phyloP scores from a whole-genome alignment of 2,888 invertebrate genomes.

The Teleiodes luculella region DNA sequence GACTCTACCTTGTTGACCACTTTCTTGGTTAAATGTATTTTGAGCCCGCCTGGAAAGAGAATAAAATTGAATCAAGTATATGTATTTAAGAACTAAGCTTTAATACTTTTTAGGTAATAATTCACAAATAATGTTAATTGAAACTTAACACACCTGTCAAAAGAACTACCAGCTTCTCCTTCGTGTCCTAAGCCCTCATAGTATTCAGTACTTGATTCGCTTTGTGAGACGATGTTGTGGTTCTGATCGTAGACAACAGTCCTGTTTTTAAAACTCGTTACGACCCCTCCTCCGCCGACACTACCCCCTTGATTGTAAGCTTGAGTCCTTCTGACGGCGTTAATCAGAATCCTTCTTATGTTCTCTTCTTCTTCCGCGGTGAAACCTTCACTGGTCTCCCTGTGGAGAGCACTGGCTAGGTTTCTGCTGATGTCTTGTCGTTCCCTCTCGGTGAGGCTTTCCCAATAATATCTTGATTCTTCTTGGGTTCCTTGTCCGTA shows the following conservation, averaged over 20 bases:
- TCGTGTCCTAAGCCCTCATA: constrained; percentile 57
- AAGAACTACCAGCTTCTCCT: constrained; percentile 68
- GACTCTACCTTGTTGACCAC: constrained; percentile 31
- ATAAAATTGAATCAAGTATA: not conserved
- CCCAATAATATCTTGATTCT: constrained; percentile 13
- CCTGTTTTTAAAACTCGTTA: constrained; percentile 52
- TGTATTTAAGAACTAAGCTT: no score
- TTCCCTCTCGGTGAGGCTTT: constrained; percentile 20
- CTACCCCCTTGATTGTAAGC: constrained; percentile 21
- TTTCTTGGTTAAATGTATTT: constrained; percentile 25
- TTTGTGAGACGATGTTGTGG: constrained; percentile 65
- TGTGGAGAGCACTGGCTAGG: not conserved
- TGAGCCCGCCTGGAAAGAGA: not conserved
- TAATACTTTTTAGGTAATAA: no score
- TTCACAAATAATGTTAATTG: no score
- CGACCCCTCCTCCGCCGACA: constrained; percentile 39
- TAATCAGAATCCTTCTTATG: constrained; percentile 15
- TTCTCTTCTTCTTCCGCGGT: constrained; percentile 19
- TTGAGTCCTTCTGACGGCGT: constrained; percentile 16
- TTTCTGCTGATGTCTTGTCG: constrained; percentile 4
- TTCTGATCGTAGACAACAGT: constrained; percentile 61
- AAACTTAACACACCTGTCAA: constrained; percentile 53
- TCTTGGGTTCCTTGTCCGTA: constrained; percentile 19
- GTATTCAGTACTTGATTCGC: constrained; percentile 75
- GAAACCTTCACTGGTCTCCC: constrained; percentile 13